Conservation (phyloP, 2,797 vertebrate genomes). For the Pristis pectinata region DNA sequence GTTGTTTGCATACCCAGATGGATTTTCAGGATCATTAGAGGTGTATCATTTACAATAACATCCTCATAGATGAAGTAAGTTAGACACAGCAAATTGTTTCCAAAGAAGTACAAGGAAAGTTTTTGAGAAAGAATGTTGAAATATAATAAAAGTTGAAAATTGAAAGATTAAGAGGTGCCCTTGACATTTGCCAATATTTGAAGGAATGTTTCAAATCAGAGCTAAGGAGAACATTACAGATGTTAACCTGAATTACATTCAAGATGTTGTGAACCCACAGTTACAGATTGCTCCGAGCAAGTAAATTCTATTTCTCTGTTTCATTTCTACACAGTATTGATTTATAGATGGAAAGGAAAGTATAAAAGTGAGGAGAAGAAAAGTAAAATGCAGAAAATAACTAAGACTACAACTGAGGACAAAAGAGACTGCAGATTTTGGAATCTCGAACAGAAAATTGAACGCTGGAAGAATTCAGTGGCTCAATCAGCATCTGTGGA, state of each 20-base stretch:
- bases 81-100: not conserved
- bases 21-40: not conserved
- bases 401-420: not conserved
- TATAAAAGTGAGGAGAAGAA: not conserved
- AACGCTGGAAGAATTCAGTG: no score
- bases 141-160: no score
- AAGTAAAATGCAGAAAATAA: not conserved
- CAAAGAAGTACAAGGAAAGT: not conserved
- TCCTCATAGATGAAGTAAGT: not conserved
- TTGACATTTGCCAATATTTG: not conserved
- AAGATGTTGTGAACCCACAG: not conserved
- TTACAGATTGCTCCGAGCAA: not conserved
- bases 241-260: not conserved
- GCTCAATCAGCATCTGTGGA: not conserved
- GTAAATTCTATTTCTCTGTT: not conserved
- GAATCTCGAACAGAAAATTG: no score
- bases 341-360: no score
- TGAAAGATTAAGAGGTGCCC: not conserved
- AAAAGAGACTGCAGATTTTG: no score
- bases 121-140: not conserved
- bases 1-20: not conserved
- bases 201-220: not conserved
- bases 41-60: not conserved
- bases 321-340: not conserved
- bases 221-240: not conserved